A percentile compares a stretch with the other conserved stretches of the same genome.
Evolutionary conservation across 1,140 invertebrate species (phyloP).

Genomic region (Dendrolimus kikuchii): DNA sequence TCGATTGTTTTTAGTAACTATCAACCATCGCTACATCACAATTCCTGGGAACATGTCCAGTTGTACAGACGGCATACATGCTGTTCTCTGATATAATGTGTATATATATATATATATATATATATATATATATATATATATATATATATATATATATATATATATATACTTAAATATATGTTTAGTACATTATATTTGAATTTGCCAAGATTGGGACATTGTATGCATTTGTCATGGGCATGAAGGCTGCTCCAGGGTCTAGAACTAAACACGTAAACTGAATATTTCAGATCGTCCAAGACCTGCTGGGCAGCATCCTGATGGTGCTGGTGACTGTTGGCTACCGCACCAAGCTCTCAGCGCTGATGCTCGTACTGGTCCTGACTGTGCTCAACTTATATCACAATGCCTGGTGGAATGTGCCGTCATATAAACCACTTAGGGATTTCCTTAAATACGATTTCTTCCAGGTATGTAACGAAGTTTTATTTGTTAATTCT

Average conservation of each 20-base stretch:
- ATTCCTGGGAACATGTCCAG: no score
- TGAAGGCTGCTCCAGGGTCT: not conserved
- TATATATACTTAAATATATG: no score
- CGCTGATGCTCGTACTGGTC: slow-evolving; percentile 93
- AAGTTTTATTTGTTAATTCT: slow-evolving; percentile 5
- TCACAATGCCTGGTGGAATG: slow-evolving; percentile 98
- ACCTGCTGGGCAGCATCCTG: slow-evolving; percentile 93
- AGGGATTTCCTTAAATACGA: slow-evolving; percentile 99
- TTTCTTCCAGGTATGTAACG: slow-evolving; percentile 92
- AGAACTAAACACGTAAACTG: not conserved
- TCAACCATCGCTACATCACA: no score
- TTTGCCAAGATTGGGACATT: no score
- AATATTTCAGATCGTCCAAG: slow-evolving; percentile 83
- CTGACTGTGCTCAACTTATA: slow-evolving; percentile 95
- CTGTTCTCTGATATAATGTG: no score
- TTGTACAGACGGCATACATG: no score
- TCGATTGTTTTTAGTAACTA: no score
- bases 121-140: no score
- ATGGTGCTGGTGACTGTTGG: slow-evolving; percentile 98
- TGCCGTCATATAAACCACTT: slow-evolving; percentile 94
- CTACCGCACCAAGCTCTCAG: slow-evolving; percentile 98
- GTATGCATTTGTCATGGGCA: no score
- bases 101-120: no score
- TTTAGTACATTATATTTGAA: no score
- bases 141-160: no score